Evolutionary conservation across 2,888 invertebrate species (phyloP).

Genomic region (Plebejus melissa): DNA sequence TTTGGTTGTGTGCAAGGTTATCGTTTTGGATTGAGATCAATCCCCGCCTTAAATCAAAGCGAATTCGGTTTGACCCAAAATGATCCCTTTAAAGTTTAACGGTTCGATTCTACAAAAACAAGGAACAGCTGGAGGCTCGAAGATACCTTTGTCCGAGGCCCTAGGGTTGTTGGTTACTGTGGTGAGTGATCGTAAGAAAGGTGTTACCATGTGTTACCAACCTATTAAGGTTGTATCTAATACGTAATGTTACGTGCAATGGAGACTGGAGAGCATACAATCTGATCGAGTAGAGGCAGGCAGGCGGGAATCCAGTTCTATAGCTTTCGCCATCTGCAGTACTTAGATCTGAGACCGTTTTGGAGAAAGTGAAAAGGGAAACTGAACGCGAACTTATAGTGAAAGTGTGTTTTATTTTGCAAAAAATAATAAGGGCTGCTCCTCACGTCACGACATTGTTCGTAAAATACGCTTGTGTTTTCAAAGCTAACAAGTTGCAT

Average conservation of each 20-base stretch:
- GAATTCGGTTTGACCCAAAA: no score
- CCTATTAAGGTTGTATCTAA: not conserved
- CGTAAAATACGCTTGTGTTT: not conserved
- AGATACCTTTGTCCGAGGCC: not conserved
- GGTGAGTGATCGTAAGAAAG: not conserved
- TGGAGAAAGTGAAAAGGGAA: constrained; percentile 22
- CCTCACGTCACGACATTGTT: not conserved
- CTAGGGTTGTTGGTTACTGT: not conserved
- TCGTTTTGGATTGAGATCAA: no score
- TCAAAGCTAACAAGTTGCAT: not conserved
- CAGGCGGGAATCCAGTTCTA: constrained; percentile 20
- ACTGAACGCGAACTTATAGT: constrained; percentile 22
- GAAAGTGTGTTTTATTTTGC: constrained; percentile 24
- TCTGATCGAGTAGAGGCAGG: not conserved
- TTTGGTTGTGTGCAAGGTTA: no score
- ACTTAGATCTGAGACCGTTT: constrained; percentile 25
- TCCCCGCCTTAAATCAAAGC: no score
- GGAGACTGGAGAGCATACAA: not conserved
- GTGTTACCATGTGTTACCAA: not conserved
- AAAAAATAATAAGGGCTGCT: constrained; percentile 13
- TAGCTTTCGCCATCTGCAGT: constrained; percentile 18
- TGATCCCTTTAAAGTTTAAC: no score
- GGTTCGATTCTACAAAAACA: no score
- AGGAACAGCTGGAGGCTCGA: no score
- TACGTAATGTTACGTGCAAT: not conserved